Percentiles rank a stretch among this genome's conserved stretches.
phyloP scores from a whole-genome alignment of 2,888 invertebrate genomes.

The Catocala nupta region DNA sequence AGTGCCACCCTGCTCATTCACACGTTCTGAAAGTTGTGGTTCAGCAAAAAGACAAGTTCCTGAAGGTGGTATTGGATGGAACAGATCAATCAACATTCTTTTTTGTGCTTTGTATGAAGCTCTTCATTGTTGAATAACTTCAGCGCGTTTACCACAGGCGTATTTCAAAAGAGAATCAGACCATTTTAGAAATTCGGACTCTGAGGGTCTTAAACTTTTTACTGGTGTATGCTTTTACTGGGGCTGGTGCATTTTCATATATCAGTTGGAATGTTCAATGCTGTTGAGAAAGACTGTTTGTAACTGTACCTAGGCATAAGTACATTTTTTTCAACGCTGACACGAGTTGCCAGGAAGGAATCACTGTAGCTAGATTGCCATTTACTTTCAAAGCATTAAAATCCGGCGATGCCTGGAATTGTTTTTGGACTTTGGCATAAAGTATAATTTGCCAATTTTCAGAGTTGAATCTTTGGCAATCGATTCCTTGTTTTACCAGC shows the following conservation, averaged over 20 bases:
- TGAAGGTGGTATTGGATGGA: constrained; percentile 10
- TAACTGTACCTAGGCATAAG: not conserved
- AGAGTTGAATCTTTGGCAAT: too few relatives aligned
- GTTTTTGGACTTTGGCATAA: constrained; percentile 13
- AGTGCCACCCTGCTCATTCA: constrained; percentile 9
- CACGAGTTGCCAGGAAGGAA: not conserved
- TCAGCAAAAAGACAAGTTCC: constrained; percentile 7
- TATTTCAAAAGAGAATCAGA: not conserved
- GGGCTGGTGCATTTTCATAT: not conserved
- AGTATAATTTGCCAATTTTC: too few relatives aligned
- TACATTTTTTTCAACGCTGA: not conserved
- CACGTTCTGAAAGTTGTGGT: constrained; percentile 7
- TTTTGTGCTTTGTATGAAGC: constrained; percentile 7
- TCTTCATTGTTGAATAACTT: constrained; percentile 1
- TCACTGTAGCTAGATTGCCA: not conserved
- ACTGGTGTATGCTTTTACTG: not conserved
- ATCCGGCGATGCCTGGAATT: constrained; percentile 6
- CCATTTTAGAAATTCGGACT: not conserved
- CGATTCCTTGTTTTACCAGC: too few relatives aligned
- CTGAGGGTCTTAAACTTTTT: not conserved
- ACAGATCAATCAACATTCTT: not conserved
- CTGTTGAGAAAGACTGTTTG: not conserved
- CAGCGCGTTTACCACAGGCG: not conserved
- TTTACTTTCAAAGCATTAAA: constrained; percentile 5
- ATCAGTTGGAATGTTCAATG: not conserved